A percentile compares a stretch with the other conserved stretches of the same genome.
These are phyloP conservation scores for Zaprionus tsacasi DNA, from an alignment of 1,140 invertebrate species.

Conservation along the genomic window DNA sequence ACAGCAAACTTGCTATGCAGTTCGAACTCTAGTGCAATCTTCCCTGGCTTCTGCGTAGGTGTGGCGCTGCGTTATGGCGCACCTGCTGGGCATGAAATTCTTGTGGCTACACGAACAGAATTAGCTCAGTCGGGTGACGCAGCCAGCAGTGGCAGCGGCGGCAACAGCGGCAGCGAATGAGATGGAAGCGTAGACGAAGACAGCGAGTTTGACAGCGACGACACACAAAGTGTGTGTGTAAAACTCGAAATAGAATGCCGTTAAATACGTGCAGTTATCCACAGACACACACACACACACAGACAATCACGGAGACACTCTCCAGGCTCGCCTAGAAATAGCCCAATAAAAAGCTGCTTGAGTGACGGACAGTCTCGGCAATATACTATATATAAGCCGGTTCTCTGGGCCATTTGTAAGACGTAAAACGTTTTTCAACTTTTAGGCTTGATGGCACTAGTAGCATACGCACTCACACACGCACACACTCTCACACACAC, in stretches of 20 bases:
- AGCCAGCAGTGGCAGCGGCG: background rate
- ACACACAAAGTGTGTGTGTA: conserved; percentile 36
- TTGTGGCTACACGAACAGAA: conserved; percentile 23
- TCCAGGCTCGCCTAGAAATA: conserved; percentile 54
- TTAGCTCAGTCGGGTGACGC: conserved; percentile 36
- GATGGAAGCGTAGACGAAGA: background rate
- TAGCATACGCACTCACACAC: conserved; percentile 23
- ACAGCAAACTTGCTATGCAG: conserved; percentile 40
- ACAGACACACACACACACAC: conserved; percentile 22
- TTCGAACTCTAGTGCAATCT: conserved; percentile 12
- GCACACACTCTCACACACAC: conserved; percentile 23
- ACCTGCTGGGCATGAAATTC: conserved; percentile 23
- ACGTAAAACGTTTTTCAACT: conserved; percentile 37
- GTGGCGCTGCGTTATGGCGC: background rate
- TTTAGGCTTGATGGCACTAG: conserved; percentile 34
- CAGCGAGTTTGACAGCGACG: conserved; percentile 10
- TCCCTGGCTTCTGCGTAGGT: conserved; percentile 24
- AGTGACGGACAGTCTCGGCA: conserved; percentile 47
- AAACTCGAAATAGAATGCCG: conserved; percentile 59
- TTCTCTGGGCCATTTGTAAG: conserved; percentile 65
- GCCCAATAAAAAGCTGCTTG: conserved; percentile 74
- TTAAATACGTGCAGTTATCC: conserved; percentile 74
- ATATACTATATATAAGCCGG: conserved; percentile 49
- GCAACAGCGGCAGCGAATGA: background rate
- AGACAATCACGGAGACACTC: conserved; percentile 14